A percentile compares a stretch with the other conserved stretches of the same genome.
Conservation (phyloP, 2,888 invertebrate genomes). For the Acanthosepion lycidas region DNA sequence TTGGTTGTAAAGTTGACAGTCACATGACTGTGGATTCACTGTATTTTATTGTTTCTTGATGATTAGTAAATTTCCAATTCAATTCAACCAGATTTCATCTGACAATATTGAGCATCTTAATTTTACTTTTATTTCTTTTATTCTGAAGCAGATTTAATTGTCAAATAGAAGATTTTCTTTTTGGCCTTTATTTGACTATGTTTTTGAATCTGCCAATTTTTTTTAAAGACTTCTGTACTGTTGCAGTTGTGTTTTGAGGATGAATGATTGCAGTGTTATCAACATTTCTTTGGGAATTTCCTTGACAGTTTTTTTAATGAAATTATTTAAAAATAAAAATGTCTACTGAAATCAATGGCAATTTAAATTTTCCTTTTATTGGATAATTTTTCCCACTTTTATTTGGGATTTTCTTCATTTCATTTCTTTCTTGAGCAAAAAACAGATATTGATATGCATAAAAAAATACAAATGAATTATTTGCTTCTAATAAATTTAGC, state of each 20-base stretch:
- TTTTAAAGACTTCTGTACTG: not conserved
- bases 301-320: not conserved
- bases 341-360: too few relatives aligned
- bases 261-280: not conserved
- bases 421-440: not conserved
- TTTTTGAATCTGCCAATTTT: not conserved
- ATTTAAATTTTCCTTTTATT: not conserved
- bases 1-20: too few relatives aligned
- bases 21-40: too few relatives aligned
- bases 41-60: too few relatives aligned
- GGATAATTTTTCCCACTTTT: not conserved
- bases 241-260: not conserved
- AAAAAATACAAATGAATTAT: too few relatives aligned
- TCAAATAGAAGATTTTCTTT: not conserved
- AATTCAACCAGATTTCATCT: too few relatives aligned
- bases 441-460: too few relatives aligned
- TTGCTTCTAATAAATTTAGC: not conserved
- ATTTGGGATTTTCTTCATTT: not conserved
- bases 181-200: not conserved
- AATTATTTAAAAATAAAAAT: not conserved
- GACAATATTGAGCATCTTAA: not conserved
- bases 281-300: not conserved
- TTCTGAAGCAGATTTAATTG: not conserved
- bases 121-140: not conserved
- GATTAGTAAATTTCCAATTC: too few relatives aligned